Conservation (phyloP, 2,797 vertebrate genomes). For the Enteromius trimaculatus region DNA sequence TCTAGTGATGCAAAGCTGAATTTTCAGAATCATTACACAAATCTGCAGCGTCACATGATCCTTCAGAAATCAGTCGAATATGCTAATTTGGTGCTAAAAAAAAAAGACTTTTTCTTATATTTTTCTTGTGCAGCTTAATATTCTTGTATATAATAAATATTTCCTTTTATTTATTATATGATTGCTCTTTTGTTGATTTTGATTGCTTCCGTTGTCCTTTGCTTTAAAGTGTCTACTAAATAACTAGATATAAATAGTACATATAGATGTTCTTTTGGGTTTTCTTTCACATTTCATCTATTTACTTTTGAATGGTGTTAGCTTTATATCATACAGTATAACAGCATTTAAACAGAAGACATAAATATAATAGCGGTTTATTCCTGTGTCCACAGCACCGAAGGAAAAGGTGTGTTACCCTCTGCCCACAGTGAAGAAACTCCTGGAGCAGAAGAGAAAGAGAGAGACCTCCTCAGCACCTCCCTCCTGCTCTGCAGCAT, state of each 20-base stretch:
- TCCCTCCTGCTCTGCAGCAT: conserved; percentile 65
- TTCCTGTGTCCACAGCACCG: conserved; percentile 68
- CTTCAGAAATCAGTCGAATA: background rate
- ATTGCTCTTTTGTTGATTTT: too few relatives aligned
- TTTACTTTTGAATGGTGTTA: background rate
- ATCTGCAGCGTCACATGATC: background rate
- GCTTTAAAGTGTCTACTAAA: too few relatives aligned
- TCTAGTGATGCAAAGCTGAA: background rate
- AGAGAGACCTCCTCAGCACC: conserved; percentile 75
- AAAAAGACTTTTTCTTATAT: background rate
- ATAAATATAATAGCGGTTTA: conserved; percentile 6
- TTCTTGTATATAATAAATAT: too few relatives aligned
- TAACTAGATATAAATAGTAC: too few relatives aligned
- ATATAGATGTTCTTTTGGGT: too few relatives aligned
- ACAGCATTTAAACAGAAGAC: background rate
- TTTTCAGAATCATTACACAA: background rate
- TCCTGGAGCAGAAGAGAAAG: conserved; percentile 88
- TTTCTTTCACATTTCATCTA: background rate
- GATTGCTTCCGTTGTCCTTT: too few relatives aligned
- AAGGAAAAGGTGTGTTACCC: conserved; percentile 85
- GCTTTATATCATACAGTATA: background rate
- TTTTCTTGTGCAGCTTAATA: background rate
- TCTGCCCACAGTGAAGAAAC: conserved; percentile 89
- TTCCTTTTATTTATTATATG: too few relatives aligned
- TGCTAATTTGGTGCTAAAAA: background rate